phyloP scores from a whole-genome alignment of 2,113 vertebrate genomes.

The Eulacestoma nigropectus region DNA sequence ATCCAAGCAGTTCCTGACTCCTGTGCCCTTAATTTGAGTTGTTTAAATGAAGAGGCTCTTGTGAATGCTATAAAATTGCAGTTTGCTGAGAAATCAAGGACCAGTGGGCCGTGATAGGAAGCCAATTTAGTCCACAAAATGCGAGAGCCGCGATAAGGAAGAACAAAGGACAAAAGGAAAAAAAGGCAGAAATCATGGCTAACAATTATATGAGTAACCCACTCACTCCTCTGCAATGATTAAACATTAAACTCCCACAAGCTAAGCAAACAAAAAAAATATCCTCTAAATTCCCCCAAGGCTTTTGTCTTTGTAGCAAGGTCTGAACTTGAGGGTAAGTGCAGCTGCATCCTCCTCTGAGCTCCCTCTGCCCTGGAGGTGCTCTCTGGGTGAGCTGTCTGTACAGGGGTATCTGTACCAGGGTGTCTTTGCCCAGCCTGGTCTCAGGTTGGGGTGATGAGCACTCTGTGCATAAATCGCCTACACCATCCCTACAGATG shows the following conservation, averaged over 20 bases:
- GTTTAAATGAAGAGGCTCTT: not conserved
- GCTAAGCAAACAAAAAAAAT: constrained; percentile 4
- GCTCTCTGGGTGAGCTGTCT: not conserved
- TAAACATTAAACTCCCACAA: constrained; percentile 56
- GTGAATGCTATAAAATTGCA: not conserved
- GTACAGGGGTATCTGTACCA: rapidly evolving
- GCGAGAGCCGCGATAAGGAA: not conserved
- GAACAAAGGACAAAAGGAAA: constrained; percentile 50
- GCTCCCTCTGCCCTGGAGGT: not conserved
- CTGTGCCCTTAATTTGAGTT: not conserved
- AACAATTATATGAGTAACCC: constrained; percentile 31
- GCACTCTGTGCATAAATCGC: not conserved
- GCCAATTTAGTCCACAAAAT: not conserved
- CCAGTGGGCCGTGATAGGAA: not conserved
- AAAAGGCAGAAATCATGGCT: constrained; percentile 13
- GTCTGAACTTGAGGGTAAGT: not conserved
- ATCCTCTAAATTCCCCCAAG: not conserved
- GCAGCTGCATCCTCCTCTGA: not conserved
- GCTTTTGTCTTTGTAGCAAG: not conserved
- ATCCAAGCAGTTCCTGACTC: not conserved
- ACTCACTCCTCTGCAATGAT: not conserved
- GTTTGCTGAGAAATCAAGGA: not conserved
- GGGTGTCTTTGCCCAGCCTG: not conserved
- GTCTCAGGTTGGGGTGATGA: not conserved
- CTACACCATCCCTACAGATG: not conserved